A percentile compares a stretch with the other conserved stretches of the same genome.
Evolutionary conservation across 2,113 vertebrate species (phyloP).

Genomic region (Rhea pennata): DNA sequence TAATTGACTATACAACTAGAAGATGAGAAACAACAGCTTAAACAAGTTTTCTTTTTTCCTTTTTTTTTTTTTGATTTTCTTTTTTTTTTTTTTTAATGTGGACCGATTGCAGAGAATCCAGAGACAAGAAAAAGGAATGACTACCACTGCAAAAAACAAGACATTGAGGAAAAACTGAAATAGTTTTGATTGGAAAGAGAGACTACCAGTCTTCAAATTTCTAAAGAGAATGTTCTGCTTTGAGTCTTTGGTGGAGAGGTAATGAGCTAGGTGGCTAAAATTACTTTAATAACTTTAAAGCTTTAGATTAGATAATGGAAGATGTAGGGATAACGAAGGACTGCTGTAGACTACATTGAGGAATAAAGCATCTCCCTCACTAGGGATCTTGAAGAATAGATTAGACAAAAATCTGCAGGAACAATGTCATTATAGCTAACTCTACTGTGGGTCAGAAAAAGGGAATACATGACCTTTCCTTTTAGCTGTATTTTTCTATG

Average conservation of each 20-base stretch:
- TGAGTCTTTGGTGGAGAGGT: neutral
- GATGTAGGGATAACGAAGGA: neutral
- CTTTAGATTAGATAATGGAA: neutral
- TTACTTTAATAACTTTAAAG: neutral
- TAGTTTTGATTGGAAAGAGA: neutral
- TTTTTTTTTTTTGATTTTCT: too few species aligned
- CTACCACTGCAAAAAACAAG: neutral
- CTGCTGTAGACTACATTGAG: neutral
- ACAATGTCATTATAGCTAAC: neutral
- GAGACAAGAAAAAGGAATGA: neutral
- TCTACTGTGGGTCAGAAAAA: neutral
- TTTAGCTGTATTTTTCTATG: neutral
- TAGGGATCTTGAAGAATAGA: neutral
- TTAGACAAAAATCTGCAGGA: neutral
- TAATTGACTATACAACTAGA: neutral
- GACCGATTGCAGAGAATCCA: neutral
- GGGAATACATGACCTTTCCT: neutral
- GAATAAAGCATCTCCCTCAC: neutral
- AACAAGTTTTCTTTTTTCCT: neutral
- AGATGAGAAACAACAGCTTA: neutral
- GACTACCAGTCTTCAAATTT: neutral
- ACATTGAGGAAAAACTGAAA: neutral
- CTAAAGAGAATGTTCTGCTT: neutral
- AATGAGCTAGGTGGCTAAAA: neutral
- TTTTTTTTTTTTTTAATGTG: neutral